These are phyloP conservation scores for Sebastiscus tertius DNA, from an alignment of 2,797 vertebrate species.

Conservation along the genomic window DNA sequence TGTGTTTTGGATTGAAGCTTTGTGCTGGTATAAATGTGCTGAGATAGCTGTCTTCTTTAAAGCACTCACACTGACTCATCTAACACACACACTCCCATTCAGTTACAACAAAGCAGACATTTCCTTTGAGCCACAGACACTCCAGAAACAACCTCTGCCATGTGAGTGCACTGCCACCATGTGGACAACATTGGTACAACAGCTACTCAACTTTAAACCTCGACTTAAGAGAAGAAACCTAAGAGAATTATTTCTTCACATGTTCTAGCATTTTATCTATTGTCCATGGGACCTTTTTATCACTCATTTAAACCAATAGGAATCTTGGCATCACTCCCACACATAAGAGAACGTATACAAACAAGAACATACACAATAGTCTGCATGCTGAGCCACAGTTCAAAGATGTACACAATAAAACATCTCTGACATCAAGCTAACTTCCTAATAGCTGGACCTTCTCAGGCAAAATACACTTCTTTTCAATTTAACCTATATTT, in stretches of 20 bases:
- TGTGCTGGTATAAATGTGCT: neutral
- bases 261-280: neutral
- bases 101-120: neutral
- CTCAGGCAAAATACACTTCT: neutral
- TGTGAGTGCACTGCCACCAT: constrained; percentile 28
- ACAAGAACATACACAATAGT: neutral
- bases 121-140: neutral
- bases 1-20: neutral
- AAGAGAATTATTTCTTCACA: neutral
- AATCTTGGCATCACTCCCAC: neutral
- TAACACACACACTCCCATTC: neutral
- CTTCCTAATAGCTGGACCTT: neutral
- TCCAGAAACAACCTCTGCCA: neutral
- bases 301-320: neutral
- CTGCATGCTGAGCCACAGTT: neutral
- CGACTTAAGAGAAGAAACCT: too few species aligned
- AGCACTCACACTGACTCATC: neutral
- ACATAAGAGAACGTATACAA: neutral
- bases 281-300: fast-evolving
- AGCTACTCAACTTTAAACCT: neutral
- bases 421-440: neutral
- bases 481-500: neutral
- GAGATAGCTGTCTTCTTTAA: neutral
- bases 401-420: neutral
- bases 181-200: constrained; percentile 49